Base-by-base conservation (phyloP, 2,113 vertebrate species). In the Eptatretus burgeri region DNA sequence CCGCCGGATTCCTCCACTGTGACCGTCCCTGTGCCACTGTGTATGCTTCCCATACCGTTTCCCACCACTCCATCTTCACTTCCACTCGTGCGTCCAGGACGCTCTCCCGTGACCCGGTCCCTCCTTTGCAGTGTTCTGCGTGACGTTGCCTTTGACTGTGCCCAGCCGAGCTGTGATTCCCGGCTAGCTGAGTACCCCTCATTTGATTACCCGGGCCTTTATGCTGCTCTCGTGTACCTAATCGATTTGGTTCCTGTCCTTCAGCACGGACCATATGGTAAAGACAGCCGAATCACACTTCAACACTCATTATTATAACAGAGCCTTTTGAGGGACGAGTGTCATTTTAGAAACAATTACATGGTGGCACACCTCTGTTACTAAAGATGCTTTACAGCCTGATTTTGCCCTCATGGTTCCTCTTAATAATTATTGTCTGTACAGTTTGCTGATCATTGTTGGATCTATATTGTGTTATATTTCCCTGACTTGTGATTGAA, bases 21-120 rank as follows among this genome's bases (percentile, higher is more conserved):
- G 88, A 88, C 89, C 85, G 85, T 98, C 83, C 91, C 91, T 82
- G 95, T 98, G 89, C 95, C 91, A 85, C 95, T 98, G 91, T 98
- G 91, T 95, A 88, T 98, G 91, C 95, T 95, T 85, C 91, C 91
- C 91, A 88, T 98, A 89, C 89, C 91, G 95, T 95, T 98, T 86
- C 91, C 91, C 94, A 88, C 94, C 89, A 98, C 91, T 82, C 91
- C 91, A 98, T 60, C 56, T 20, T 20, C 56, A 60, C 56, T 60
- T 20, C 56, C 56, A 17, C 56, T 20, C 56, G 20, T 20, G n/a
- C 56, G 56, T 20, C 56, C 56, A 20, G 20, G 20, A 60, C 94
- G 93, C 87, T 86, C 91, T 91, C 87, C 91, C 94, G 91, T 98
- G 88, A 98, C 91, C 95, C 89, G 87, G 85, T 98, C 91, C 91